Base-by-base conservation (phyloP, 2,113 vertebrate species). In the Meles meles region DNA sequence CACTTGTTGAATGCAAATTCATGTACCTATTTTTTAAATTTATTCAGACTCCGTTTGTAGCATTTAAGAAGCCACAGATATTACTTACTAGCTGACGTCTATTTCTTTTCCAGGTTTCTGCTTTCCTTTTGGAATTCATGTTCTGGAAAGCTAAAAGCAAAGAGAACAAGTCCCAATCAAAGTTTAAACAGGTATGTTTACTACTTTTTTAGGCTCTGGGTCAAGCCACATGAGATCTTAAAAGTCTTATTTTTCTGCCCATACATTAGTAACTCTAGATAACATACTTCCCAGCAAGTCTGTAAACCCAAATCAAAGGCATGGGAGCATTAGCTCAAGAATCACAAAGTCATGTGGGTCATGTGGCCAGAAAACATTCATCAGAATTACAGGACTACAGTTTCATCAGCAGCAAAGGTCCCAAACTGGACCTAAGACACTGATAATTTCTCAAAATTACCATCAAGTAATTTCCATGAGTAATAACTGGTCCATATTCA, bases 101-200 rank as follows among this genome's bases (percentile, higher is more conserved):
- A 84, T 99, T 99, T 98, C 99, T 99, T 98, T 99, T 99, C 99
- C 99, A 99, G 0, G 99, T 99, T 98, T 99, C 99, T 98, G 99
- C 99, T 99, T 99, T 99, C 98, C 99, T 99, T 98, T 99, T 99
- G 61, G 99, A 99, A 98, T 99, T 99, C 99, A 99, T 99, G 98
- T 99, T 99, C 98, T 99, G 99, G 93, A 99, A 99, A 77, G 99
- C 99, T 99, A n/a, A 86, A 98, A 95, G 80, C 14, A 98, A n/a
- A 93, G 86, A 93, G 93, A 8, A 83, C 7, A 92, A 88, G 76
- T 65, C 83, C 57, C 83, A 90, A 76, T 77, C 47, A 39, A 93
- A 93, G 69, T 94, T 72, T 57, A 87, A 17, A 85, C 4, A 65
- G 34, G n/a, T 88, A 44, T 49, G 3, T 57, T 77, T 83, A 93